Evolutionary conservation across 2,888 invertebrate species (phyloP).

Genomic region (Netelia fuscicornis): DNA sequence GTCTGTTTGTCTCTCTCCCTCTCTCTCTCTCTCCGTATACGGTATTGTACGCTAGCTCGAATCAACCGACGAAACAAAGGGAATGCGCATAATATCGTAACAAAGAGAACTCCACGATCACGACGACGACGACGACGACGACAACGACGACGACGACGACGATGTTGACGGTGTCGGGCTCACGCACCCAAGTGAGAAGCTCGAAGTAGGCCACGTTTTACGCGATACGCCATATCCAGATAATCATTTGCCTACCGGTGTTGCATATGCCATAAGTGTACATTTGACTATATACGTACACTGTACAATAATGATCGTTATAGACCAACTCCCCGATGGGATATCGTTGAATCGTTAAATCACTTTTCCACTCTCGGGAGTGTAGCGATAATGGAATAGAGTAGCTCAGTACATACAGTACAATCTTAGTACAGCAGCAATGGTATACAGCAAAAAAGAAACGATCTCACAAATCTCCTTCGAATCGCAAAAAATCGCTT

Average conservation of each 20-base stretch:
- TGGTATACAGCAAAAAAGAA: slow-evolving; percentile 15
- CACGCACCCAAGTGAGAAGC: slow-evolving; percentile 62
- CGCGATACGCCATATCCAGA: slow-evolving; percentile 77
- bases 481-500: slow-evolving; percentile 14
- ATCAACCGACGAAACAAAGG: slow-evolving; percentile 59
- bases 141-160: slow-evolving; percentile 48
- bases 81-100: slow-evolving; percentile 66
- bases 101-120: slow-evolving; percentile 59
- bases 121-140: slow-evolving; percentile 50
- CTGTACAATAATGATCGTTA: slow-evolving; percentile 24
- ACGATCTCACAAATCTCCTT: neutral
- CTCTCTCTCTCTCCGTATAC: slow-evolving; percentile 36
- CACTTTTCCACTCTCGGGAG: slow-evolving; percentile 3
- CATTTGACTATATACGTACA: neutral
- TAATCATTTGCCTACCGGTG: slow-evolving; percentile 74
- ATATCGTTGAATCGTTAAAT: slow-evolving; percentile 40
- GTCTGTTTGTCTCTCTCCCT: neutral
- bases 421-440: neutral
- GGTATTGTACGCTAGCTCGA: slow-evolving; percentile 45
- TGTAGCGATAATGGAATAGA: neutral
- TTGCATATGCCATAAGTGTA: slow-evolving; percentile 28
- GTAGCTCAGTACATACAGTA: neutral
- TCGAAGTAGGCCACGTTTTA: slow-evolving; percentile 75
- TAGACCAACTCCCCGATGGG: slow-evolving; percentile 34
- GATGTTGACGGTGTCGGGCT: slow-evolving; percentile 58